A percentile compares a stretch with the other conserved stretches of the same genome.
phyloP scores from a whole-genome alignment of 2,113 vertebrate genomes.

The Hypomesus transpacificus region DNA sequence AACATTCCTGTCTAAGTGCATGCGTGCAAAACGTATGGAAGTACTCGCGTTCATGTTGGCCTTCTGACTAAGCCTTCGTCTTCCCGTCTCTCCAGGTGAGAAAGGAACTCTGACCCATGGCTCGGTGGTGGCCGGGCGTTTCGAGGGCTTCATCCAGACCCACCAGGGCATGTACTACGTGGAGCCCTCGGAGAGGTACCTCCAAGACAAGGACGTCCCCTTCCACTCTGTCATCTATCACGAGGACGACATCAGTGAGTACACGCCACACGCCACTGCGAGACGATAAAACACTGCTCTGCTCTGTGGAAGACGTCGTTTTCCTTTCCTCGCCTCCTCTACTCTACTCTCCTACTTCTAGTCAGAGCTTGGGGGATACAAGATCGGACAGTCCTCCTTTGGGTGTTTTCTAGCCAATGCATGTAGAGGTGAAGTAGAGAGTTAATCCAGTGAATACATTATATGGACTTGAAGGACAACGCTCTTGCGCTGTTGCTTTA shows the following conservation, averaged over 20 bases:
- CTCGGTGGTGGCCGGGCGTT: slow-evolving; percentile 88
- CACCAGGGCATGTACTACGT: slow-evolving; percentile 89
- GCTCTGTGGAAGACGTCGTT: too few relatives aligned
- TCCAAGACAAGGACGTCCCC: slow-evolving; percentile 75
- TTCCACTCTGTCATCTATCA: slow-evolving; percentile 98
- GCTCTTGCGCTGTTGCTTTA: too few relatives aligned
- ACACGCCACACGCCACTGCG: background rate
- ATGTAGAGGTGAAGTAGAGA: too few relatives aligned
- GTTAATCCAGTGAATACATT: slow-evolving; percentile 2
- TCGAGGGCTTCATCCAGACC: slow-evolving; percentile 95
- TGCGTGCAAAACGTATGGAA: too few relatives aligned
- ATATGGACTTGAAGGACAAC: too few relatives aligned
- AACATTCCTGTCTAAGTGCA: too few relatives aligned
- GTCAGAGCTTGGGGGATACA: too few relatives aligned
- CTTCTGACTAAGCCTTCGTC: background rate
- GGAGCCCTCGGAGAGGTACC: slow-evolving; percentile 92
- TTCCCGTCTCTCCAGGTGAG: slow-evolving; percentile 76
- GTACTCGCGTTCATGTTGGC: background rate
- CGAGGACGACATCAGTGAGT: slow-evolving; percentile 94
- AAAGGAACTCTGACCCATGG: slow-evolving; percentile 87
- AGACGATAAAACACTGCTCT: background rate
- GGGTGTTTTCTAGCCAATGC: too few relatives aligned
- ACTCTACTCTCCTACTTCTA: too few relatives aligned
- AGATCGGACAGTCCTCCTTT: too few relatives aligned
- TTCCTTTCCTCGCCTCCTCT: too few relatives aligned